These are phyloP conservation scores for Erynnis tages DNA, from an alignment of 2,888 invertebrate genomes.

Conservation along the genomic window DNA sequence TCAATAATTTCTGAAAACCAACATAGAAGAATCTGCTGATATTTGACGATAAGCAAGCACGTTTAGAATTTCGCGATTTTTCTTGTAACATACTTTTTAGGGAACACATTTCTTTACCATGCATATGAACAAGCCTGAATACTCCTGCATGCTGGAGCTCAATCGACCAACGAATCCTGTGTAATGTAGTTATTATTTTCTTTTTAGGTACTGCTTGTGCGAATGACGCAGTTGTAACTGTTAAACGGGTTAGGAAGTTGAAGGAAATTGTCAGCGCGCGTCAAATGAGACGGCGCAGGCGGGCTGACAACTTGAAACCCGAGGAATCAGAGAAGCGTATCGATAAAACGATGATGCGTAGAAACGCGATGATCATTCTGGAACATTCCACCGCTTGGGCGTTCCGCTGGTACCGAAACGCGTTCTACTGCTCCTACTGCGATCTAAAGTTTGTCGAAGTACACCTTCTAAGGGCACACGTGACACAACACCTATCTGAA, in stretches of 20 bases:
- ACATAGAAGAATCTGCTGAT: too few species aligned
- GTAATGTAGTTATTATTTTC: conserved; percentile 46
- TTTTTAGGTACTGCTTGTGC: conserved; percentile 70
- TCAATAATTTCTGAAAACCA: too few species aligned
- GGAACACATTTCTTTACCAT: too few species aligned
- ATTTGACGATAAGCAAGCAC: too few species aligned
- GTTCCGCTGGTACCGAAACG: conserved; percentile 68
- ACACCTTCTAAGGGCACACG: conserved; percentile 52
- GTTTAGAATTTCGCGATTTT: too few species aligned
- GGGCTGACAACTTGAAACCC: conserved; percentile 61
- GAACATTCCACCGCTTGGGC: conserved; percentile 72
- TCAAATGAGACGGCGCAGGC: conserved; percentile 68
- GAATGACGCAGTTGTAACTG: conserved; percentile 48
- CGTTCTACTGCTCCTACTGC: conserved; percentile 70
- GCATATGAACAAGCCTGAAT: too few species aligned
- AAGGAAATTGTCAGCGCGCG: conserved; percentile 69
- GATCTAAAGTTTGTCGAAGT: conserved; percentile 60
- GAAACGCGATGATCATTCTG: conserved; percentile 63
- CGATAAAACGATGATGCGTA: conserved; percentile 70
- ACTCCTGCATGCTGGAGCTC: conserved; percentile 21
- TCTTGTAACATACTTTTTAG: too few species aligned
- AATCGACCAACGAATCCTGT: conserved; percentile 27
- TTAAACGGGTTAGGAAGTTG: conserved; percentile 61
- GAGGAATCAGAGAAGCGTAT: conserved; percentile 69
- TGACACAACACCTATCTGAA: conserved; percentile 51